These are phyloP conservation scores for Onychorhynchus coronatus DNA, from an alignment of 2,113 vertebrate genomes.

Conservation along the genomic window DNA sequence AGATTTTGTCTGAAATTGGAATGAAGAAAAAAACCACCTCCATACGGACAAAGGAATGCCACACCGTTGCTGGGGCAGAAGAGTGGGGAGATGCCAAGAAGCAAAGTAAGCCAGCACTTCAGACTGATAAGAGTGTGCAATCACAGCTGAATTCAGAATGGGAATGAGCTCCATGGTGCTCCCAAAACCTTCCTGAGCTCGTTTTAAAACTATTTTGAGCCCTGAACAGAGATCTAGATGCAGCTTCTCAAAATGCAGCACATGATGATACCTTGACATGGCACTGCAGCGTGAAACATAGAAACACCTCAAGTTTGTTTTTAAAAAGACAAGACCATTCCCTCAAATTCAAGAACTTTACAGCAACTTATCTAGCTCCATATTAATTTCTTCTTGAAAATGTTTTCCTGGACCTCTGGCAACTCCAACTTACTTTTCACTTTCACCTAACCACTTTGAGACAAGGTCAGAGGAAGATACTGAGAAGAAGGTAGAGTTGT, in stretches of 20 bases:
- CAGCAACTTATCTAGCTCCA: neutral
- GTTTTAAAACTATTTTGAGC: neutral
- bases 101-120: neutral
- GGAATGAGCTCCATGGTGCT: neutral
- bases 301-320: neutral
- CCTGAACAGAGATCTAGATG: neutral
- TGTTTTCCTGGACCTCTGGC: neutral
- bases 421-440: conserved; percentile 89
- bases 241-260: neutral
- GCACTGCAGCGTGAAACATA: neutral
- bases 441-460: conserved; percentile 98
- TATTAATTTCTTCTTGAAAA: neutral
- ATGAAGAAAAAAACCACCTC: neutral
- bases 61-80: neutral
- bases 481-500: conserved; percentile 98
- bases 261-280: neutral
- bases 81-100: neutral
- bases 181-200: neutral
- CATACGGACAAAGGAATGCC: neutral
- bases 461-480: conserved; percentile 96
- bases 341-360: neutral
- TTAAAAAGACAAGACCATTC: neutral
- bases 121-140: neutral
- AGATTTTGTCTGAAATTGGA: neutral
- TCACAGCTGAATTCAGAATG: neutral